phyloP scores from a whole-genome alignment of 37 sponge, comb jelly and placozoan species.

The Theonella swinhoei region DNA sequence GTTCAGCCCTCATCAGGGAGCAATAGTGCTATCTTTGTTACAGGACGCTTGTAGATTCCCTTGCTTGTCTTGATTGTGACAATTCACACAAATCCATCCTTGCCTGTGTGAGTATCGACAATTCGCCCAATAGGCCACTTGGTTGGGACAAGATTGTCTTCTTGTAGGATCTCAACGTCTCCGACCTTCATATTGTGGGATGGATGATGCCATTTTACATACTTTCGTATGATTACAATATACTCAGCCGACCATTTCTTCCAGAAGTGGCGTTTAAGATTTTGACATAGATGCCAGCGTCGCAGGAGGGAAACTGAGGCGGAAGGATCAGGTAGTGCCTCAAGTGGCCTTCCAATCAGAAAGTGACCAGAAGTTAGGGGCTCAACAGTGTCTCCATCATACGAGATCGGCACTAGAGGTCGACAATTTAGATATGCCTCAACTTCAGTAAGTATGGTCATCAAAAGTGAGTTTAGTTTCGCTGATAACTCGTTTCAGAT shows the following conservation, averaged over 20 bases:
- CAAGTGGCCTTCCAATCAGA: conserved; percentile 25
- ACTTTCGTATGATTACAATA: neutral
- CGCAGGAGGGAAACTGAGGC: neutral
- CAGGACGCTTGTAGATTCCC: conserved; percentile 12
- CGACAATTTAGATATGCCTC: conserved; percentile 37
- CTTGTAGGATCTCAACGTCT: neutral
- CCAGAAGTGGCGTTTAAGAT: conserved; percentile 28
- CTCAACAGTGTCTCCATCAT: conserved; percentile 16
- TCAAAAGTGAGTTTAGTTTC: conserved; percentile 30
- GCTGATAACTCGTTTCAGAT: conserved; percentile 5
- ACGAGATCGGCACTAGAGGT: conserved; percentile 10
- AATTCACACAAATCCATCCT: conserved; percentile 17
- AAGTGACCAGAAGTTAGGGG: conserved; percentile 38
- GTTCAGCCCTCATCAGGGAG: too few species aligned
- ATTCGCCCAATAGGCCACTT: conserved; percentile 13
- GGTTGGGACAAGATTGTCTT: too few species aligned
- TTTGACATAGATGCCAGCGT: conserved; percentile 30
- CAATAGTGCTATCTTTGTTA: conserved; percentile 13
- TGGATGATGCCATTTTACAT: conserved; percentile 10
- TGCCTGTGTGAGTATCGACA: neutral
- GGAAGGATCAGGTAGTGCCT: conserved; percentile 8
- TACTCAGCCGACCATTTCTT: conserved; percentile 24
- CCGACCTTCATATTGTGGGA: too few species aligned
- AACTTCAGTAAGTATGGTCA: conserved; percentile 36
- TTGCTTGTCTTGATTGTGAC: conserved; percentile 13